Conservation (phyloP, 2,113 vertebrate species). For the Protobothrops flavoviridis region DNA sequence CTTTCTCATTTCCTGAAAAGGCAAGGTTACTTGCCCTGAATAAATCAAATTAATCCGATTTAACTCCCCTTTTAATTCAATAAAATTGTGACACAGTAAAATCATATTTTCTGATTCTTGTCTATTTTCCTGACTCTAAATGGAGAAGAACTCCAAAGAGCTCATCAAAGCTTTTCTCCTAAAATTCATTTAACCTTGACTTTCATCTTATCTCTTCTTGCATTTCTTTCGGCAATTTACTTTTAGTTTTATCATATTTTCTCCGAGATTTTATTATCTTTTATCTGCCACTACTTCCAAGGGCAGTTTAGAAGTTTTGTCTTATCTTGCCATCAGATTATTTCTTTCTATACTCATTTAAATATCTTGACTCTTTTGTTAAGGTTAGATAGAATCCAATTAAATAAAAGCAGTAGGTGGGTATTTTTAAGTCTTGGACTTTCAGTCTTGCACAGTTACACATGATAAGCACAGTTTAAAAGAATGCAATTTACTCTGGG, state of each 20-base stretch:
- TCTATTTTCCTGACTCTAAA: background rate
- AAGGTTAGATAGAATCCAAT: slow-evolving; percentile 21
- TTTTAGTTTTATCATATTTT: slow-evolving; percentile 19
- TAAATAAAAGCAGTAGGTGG: slow-evolving; percentile 5
- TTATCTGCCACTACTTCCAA: background rate
- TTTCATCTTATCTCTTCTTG: slow-evolving; percentile 35
- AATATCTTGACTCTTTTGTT: slow-evolving; percentile 40
- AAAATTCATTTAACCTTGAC: background rate
- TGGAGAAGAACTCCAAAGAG: background rate
- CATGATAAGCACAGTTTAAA: slow-evolving; percentile 3
- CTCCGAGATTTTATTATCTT: background rate
- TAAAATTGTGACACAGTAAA: background rate
- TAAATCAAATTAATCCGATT: background rate
- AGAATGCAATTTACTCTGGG: background rate
- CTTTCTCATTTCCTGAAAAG: background rate
- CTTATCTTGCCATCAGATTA: slow-evolving; percentile 14
- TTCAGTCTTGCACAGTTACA: slow-evolving; percentile 3
- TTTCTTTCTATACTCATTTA: slow-evolving; percentile 42
- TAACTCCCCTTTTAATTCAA: background rate
- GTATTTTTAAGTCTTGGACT: background rate
- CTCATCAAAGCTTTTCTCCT: slow-evolving; percentile 15
- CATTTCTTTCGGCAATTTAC: slow-evolving; percentile 23
- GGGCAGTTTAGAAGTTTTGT: slow-evolving; percentile 4
- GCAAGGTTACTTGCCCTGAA: background rate
- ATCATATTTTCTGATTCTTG: background rate